Evolutionary conservation across 2,113 vertebrate species (phyloP).

Genomic region (Sturnira hondurensis): DNA sequence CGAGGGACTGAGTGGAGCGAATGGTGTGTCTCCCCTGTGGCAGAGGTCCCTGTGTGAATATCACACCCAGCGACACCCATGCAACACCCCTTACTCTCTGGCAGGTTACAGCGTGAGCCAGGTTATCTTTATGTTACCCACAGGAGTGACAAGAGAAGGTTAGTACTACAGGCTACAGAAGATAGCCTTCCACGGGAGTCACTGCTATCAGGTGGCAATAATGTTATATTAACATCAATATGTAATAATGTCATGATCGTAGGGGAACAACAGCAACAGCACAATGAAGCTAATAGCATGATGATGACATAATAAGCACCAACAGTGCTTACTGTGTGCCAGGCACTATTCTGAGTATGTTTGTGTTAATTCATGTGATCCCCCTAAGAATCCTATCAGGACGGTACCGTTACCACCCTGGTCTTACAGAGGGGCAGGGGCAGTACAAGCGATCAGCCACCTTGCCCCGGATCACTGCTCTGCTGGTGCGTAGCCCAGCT

Average conservation of each 20-base stretch:
- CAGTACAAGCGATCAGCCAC: background rate
- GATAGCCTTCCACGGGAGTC: background rate
- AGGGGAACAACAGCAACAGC: background rate
- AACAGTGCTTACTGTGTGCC: background rate
- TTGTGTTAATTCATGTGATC: background rate
- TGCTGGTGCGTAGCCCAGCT: background rate
- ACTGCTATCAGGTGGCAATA: background rate
- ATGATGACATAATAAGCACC: background rate
- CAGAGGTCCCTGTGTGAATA: background rate
- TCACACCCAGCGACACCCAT: background rate
- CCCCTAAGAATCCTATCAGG: background rate
- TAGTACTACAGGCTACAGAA: background rate
- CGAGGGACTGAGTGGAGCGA: background rate
- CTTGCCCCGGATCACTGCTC: background rate
- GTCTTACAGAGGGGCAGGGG: background rate
- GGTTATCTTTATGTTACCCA: background rate
- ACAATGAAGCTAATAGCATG: background rate
- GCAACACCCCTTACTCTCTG: background rate
- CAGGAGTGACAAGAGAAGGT: background rate
- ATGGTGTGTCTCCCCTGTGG: background rate
- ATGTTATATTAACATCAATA: background rate
- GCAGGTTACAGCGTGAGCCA: background rate
- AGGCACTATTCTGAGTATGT: background rate
- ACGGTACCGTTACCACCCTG: background rate
- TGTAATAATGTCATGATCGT: background rate